Percentiles rank a stretch among this genome's conserved stretches.
phyloP scores from a whole-genome alignment of 2,797 vertebrate genomes.

The Peromyscus eremicus region DNA sequence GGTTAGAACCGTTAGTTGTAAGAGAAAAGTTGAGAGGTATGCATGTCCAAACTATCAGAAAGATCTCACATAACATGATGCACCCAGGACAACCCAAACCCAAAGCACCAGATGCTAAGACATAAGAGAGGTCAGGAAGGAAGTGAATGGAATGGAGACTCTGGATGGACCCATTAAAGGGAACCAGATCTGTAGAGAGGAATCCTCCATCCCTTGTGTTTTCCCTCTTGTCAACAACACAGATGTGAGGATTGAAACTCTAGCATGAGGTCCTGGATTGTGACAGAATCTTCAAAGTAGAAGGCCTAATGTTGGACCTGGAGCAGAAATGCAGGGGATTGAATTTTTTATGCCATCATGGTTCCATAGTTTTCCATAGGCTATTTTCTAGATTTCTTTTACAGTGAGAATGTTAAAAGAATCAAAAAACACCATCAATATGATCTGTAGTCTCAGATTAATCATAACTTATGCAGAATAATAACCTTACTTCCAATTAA shows the following conservation, averaged over 20 bases:
- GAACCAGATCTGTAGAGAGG: neutral
- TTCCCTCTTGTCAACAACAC: neutral
- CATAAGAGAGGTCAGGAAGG: neutral
- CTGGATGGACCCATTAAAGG: neutral
- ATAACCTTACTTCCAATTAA: constrained; percentile 23
- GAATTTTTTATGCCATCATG: neutral
- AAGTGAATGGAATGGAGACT: neutral
- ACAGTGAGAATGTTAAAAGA: constrained; percentile 25
- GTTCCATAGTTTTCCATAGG: neutral
- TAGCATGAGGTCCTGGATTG: neutral
- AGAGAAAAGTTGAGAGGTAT: neutral
- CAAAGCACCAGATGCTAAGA: neutral
- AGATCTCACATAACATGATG: neutral
- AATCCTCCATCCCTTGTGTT: neutral
- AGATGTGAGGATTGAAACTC: neutral
- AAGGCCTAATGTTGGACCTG: neutral
- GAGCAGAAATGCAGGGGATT: neutral
- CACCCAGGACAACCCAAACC: neutral
- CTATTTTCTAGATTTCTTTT: constrained; percentile 14
- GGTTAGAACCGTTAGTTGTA: neutral
- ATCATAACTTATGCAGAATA: neutral
- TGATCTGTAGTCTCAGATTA: neutral
- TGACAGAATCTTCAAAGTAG: neutral
- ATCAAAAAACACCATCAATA: neutral
- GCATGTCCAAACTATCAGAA: no score